phyloP scores from a whole-genome alignment of 2,888 invertebrate genomes.

The Pristionchus exspectatus region DNA sequence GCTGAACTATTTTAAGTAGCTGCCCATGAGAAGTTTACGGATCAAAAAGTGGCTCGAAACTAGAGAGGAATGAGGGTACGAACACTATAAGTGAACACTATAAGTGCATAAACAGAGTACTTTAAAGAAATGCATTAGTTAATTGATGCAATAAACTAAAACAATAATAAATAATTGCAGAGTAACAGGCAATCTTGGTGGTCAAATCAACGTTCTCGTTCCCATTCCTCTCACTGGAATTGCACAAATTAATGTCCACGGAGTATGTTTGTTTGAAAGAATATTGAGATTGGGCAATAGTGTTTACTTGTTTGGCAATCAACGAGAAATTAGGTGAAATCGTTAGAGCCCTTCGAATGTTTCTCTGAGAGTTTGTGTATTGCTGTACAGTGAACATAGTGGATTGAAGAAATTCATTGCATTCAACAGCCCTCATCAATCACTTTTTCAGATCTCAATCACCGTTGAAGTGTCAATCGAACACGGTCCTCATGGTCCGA shows the following conservation, averaged over 20 bases:
- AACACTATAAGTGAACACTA: neutral
- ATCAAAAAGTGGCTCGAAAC: neutral
- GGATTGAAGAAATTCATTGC: too few species aligned
- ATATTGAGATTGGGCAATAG: neutral
- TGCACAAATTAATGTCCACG: slow-evolving; percentile 75
- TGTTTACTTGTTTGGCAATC: neutral
- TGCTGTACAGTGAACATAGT: too few species aligned
- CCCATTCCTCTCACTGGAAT: slow-evolving; percentile 75
- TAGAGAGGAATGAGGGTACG: neutral
- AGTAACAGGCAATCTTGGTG: slow-evolving; percentile 77
- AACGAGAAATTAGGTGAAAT: slow-evolving; percentile 36
- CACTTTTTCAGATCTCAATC: slow-evolving; percentile 50
- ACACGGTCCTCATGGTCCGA: slow-evolving; percentile 32
- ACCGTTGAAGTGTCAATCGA: slow-evolving; percentile 53
- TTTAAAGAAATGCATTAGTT: neutral
- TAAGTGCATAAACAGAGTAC: neutral
- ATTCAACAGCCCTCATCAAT: neutral
- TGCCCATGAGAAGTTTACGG: neutral
- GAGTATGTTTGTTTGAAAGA: slow-evolving; percentile 58
- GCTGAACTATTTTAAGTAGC: neutral
- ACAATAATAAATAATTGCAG: slow-evolving; percentile 58
- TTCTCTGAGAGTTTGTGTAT: neutral
- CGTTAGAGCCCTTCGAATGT: neutral
- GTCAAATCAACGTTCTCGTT: slow-evolving; percentile 74
- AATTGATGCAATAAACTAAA: neutral